These are phyloP conservation scores for Orchestes rusci DNA, from an alignment of 2,888 invertebrate species.

Conservation along the genomic window DNA sequence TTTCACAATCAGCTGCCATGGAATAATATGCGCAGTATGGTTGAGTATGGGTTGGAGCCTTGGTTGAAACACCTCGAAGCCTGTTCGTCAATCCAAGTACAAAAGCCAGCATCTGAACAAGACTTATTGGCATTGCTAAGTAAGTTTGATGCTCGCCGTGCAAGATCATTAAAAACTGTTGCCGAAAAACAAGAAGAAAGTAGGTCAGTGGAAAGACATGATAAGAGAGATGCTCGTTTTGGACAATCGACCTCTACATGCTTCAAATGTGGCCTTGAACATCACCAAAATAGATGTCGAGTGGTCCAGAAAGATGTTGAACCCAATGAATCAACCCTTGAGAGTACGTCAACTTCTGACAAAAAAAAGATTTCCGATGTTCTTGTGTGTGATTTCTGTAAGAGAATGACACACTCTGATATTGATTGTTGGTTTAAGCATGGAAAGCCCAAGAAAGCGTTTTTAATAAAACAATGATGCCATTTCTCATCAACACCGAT, in stretches of 20 bases:
- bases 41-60: conserved; percentile 21
- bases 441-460: conserved; percentile 19
- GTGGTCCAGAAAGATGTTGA: too few relatives aligned
- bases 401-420: conserved; percentile 22
- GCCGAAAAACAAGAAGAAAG: neutral
- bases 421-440: conserved; percentile 22
- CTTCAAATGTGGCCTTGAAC: conserved; percentile 10
- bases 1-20: conserved; percentile 18
- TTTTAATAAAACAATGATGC: conserved; percentile 10
- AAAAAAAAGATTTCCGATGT: neutral
- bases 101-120: conserved; percentile 15
- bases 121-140: conserved; percentile 1
- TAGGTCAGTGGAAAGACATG: neutral
- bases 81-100: conserved; percentile 13
- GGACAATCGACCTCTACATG: neutral
- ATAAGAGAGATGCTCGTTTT: neutral
- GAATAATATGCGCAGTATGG: conserved; percentile 19
- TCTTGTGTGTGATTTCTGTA: conserved; percentile 15
- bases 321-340: too few relatives aligned
- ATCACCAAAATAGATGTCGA: conserved; percentile 8
- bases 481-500: conserved; percentile 16
- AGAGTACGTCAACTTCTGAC: too few relatives aligned
- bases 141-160: conserved; percentile 16
- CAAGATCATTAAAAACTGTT: too few relatives aligned
- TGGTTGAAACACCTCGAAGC: conserved; percentile 19